phyloP scores from a whole-genome alignment of 2,888 invertebrate genomes.

The Platynereis dumerilii region DNA sequence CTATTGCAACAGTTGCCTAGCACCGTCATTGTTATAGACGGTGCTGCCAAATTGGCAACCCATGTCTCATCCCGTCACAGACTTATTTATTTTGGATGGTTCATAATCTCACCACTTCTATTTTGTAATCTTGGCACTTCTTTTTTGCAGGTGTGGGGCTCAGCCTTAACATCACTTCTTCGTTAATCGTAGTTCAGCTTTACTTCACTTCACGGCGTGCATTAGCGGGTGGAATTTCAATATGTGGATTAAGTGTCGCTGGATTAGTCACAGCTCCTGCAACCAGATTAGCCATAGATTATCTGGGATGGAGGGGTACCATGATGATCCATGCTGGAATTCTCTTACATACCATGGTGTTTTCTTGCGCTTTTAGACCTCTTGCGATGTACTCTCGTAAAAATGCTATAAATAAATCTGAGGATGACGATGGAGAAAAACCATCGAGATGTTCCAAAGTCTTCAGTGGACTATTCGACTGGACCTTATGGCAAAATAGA shows the following conservation, averaged over 20 bases:
- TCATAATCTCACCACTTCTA: no score
- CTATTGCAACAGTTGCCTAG: no score
- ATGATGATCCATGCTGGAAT: conserved; percentile 6
- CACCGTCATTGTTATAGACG: no score
- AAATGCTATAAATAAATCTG: neutral
- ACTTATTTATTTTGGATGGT: no score
- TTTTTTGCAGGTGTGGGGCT: neutral
- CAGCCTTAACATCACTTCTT: neutral
- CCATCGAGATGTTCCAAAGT: neutral
- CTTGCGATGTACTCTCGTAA: neutral
- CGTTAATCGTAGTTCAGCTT: neutral
- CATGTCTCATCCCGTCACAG: no score
- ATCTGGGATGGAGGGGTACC: neutral
- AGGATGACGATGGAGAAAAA: neutral
- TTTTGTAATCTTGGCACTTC: no score
- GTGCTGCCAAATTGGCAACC: no score
- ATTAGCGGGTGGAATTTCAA: neutral
- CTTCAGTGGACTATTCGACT: neutral
- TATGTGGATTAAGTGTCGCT: conserved; percentile 4
- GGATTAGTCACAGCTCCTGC: neutral
- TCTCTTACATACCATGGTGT: neutral
- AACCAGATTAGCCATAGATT: neutral
- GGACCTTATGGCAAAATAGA: neutral
- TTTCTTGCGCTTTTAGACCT: conserved; percentile 2
- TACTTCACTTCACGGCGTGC: conserved; percentile 1